Base-by-base conservation (phyloP, 2,888 invertebrate species). In the Phyto melanocephala region DNA sequence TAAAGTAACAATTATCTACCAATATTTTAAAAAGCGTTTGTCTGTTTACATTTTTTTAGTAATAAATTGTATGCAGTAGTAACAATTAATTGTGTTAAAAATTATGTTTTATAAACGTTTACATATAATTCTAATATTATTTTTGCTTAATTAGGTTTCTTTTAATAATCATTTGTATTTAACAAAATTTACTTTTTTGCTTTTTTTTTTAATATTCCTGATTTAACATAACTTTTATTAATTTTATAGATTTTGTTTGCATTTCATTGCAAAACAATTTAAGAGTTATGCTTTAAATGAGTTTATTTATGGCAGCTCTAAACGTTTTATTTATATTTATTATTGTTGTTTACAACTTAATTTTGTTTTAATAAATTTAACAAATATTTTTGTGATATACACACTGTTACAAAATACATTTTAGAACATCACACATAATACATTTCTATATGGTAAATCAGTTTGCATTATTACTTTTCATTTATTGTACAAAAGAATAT, bases 221-320 rank as follows among this genome's bases (percentile, higher is more conserved):
- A 52, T 67, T 35, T 47, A 76, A 17, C 40, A 77, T 68, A 67
- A 63, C 24, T 7, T 11, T 52, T 60, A 24, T 62, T 54, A 15
- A n/a, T 75, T 52, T 68, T 15, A 28, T 52, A 24, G 4, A 2
- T 42, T 37, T 17, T 5, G 28, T 68, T 37, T 40, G 52, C 45
- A 17, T 63, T 47, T 45, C 35, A 58, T 68, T 75, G 24, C 40
- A 60, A 47, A 75, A 56, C 65, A 56, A 56, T 3, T 17, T 11
- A 33, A 35, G 35, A 37, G 56, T 75, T 54, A 35, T 28, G 75
- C 47, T 75, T 17, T 15, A 35, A 65, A 58, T 58, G 70, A 62
- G 22, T 54, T 62, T 45, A 62, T 70, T 70, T 63, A 77, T 77
- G 77, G 77, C 77, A 77, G 70, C 77, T 70, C 77, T 77, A 77